phyloP scores from a whole-genome alignment of 2,888 invertebrate genomes.

The Allygus modestus region DNA sequence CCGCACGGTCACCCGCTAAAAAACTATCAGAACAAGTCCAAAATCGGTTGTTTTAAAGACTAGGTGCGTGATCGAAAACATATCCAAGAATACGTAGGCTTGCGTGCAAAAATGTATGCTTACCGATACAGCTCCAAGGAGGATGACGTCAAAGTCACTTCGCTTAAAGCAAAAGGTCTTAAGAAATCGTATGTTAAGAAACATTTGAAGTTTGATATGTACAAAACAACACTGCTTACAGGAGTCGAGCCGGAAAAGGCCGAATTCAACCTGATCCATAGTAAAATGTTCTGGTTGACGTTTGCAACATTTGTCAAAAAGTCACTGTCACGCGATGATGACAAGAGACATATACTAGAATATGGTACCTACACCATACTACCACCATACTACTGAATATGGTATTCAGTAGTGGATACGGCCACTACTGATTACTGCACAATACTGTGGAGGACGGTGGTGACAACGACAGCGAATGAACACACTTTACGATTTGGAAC shows the following conservation, averaged over 20 bases:
- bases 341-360: background rate
- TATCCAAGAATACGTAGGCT: background rate
- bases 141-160: background rate
- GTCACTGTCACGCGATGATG: background rate
- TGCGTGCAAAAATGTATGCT: slow-evolving; percentile 1
- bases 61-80: background rate
- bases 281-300: background rate
- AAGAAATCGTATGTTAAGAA: background rate
- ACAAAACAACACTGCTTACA: background rate
- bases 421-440: background rate
- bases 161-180: background rate
- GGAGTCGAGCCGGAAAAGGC: background rate
- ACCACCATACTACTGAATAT: too few species aligned
- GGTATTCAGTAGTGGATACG: too few species aligned
- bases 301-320: background rate
- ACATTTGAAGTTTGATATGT: background rate
- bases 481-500: background rate
- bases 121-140: background rate
- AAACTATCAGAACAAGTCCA: background rate
- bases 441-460: background rate
- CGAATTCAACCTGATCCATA: background rate
- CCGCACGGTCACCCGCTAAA: background rate
- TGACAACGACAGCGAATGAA: background rate
- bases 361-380: background rate
- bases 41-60: slow-evolving; percentile 10